Evolutionary conservation across 2,888 invertebrate genomes (phyloP).

Genomic region (Dicroscelio sp.): DNA sequence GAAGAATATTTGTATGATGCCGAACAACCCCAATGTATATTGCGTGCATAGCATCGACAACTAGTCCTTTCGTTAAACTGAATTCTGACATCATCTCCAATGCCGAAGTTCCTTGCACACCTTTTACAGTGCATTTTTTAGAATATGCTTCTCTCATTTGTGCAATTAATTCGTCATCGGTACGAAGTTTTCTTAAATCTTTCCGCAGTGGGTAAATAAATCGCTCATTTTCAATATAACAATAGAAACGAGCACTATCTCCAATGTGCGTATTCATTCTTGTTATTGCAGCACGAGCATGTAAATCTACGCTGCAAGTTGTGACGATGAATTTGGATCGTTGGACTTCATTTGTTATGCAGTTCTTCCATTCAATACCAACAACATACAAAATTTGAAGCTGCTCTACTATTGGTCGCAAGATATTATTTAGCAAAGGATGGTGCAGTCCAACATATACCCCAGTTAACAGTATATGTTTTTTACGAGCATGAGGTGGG

Average conservation of each 20-base stretch:
- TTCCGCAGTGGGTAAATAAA: slow-evolving; percentile 29
- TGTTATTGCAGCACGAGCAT: slow-evolving; percentile 18
- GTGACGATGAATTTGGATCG: background rate
- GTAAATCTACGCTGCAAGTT: slow-evolving; percentile 32
- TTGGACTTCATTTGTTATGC: background rate
- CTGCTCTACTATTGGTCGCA: background rate
- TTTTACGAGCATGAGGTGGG: slow-evolving; percentile 63
- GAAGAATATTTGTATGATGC: slow-evolving; percentile 40
- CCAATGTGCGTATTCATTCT: slow-evolving; percentile 12
- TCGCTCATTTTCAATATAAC: slow-evolving; percentile 13
- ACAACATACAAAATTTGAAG: background rate
- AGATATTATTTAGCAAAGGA: background rate
- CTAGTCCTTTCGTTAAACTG: slow-evolving; percentile 38
- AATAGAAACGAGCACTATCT: slow-evolving; percentile 5
- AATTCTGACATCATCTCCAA: slow-evolving; percentile 34
- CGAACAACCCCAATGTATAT: slow-evolving; percentile 27
- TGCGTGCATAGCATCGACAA: slow-evolving; percentile 62
- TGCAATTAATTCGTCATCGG: slow-evolving; percentile 27
- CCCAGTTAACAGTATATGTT: slow-evolving; percentile 13
- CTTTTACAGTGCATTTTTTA: background rate
- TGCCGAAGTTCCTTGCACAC: slow-evolving; percentile 37
- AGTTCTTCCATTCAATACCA: background rate
- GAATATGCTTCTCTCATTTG: slow-evolving; percentile 26
- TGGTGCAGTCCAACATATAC: background rate
- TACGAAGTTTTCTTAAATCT: background rate